Base-by-base conservation (phyloP, 37 sponge, comb jelly and placozoan species). In the Geodia barretti region DNA sequence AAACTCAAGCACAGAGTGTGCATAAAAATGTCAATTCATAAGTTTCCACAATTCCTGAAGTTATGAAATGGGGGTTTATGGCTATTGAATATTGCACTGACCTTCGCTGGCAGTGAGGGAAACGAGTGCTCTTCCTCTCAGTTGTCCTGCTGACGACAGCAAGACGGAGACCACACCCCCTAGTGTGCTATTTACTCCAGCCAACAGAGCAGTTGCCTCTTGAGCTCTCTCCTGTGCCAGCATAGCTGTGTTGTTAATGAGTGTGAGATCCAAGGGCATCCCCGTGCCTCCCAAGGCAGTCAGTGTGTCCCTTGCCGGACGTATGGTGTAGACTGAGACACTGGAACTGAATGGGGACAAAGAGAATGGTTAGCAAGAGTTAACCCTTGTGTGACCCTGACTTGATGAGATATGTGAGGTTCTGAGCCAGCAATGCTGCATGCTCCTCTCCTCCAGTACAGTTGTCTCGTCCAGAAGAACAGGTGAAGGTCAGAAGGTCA, bases 181-280 rank as follows among this genome's bases (percentile, higher is more conserved):
- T 14, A 68, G 54, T 47, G 54, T 47, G 39, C 5, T 3, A 70
- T 32, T 36, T 14, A 34, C 26, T 40, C 28, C 20, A 9, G 39
- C 14, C 20, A 81, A 63, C 62, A 28, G 39, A 5, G 25, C 41
- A 14, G 62, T 21, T 24, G 81, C 39, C 8, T 9, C 72, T 28
- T 29, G 62, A 32, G 81, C 32, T 11, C 58, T 36, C 25, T 54
- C 24, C 64, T 39, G 72, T 19, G 81, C 81, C 9, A 31, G 58
- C 42, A 81, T n/a, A 32, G 81, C 81, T 35, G 73, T 81, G 19
- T 72, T 26, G 64, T 81, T 81, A 70, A 81, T 60, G 8, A 21
- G 31, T 1, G 81, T 40, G 28, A 36, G 70, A 63, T 81, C 41
- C 26, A 81, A 72, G 38, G 70, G 73, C 73, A 62, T 32, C 58